Evolutionary conservation across 2,888 invertebrate species (phyloP), one percentile per base, ranked within the genome.

Genomic region (Cosmorhoe ocellata): DNA sequence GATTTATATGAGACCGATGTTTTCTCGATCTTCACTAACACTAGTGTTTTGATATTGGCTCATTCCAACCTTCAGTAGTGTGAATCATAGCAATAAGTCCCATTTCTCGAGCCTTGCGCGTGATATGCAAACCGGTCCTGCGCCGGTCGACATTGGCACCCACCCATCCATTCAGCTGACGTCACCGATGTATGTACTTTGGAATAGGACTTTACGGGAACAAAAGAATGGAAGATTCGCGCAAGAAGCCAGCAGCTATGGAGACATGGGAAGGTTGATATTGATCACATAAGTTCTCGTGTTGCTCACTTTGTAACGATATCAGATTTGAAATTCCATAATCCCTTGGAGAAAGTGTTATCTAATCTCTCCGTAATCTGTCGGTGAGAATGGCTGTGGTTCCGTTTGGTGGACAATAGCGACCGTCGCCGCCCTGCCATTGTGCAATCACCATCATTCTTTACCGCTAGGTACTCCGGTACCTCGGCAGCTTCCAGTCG

Each of bases 71-170:
- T 51, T 40, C 39, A 40, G 36, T 31, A 32, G 2, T 12, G 39
- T 51, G 45, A 41, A 36, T 51, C 51, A 49, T 42, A 31, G 37
- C 48, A 50, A 13, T 41, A 41, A 27, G 27, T 32, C 32, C 45
- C 45, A 36, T 46, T 51, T 51, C 51, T 46, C 37, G 41, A 28
- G 22, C 41, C 51, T 47, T 48, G 45, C 31, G 10, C 13, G 44
- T 39, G 26, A 34, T 46, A 55, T 44, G 44, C 37, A 28, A 51
- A 47, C 56, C 51, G 48, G 51, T 53, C 45, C 26, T 14, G 34
- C 33, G 39, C 47, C 38, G 27, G 50, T 12, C 53, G 50, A 43
- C 58, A 54, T 51, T 49, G 55, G 58, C 54, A 42, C 44, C 45
- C 51, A 33, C 46, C 52, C 27, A 44, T 50, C 48, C 51, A 48